Percentiles rank a stretch among this genome's conserved stretches.
phyloP scores from a whole-genome alignment of 2,888 invertebrate species.

The Penaeus monodon region DNA sequence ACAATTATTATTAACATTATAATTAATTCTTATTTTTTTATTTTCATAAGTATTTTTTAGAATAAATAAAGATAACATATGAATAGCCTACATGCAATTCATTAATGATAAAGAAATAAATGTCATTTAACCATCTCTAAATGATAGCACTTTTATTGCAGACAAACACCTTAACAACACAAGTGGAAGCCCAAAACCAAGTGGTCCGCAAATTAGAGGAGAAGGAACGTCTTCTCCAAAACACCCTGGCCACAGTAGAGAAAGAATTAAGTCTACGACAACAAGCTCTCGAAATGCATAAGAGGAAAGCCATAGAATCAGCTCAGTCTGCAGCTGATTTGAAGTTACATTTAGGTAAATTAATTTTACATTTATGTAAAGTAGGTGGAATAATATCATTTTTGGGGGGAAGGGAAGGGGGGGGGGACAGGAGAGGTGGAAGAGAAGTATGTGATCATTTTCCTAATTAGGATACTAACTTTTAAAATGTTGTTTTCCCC shows the following conservation, averaged over 20 bases:
- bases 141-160: not conserved
- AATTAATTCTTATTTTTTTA: too few species aligned
- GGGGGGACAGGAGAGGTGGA: too few species aligned
- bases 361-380: too few species aligned
- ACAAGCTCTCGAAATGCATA: slow-evolving; percentile 98
- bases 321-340: slow-evolving; percentile 97
- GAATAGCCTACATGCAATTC: not conserved
- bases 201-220: slow-evolving; percentile 95
- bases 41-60: too few species aligned
- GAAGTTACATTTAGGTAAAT: slow-evolving; percentile 88
- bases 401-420: too few species aligned
- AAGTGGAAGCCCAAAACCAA: slow-evolving; percentile 91
- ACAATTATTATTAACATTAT: too few species aligned
- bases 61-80: not conserved
- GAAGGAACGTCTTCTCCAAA: slow-evolving; percentile 92
- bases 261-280: slow-evolving; percentile 92
- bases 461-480: too few species aligned
- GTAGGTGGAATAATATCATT: too few species aligned
- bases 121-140: too few species aligned
- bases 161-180: slow-evolving; percentile 65
- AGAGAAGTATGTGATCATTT: too few species aligned
- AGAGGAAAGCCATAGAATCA: slow-evolving; percentile 95
- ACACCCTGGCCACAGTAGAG: slow-evolving; percentile 91
- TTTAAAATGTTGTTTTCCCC: slow-evolving; percentile 28
- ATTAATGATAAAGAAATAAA: not conserved